Evolutionary conservation across 2,888 invertebrate species (phyloP).

Genomic region (Litoditis marina): DNA sequence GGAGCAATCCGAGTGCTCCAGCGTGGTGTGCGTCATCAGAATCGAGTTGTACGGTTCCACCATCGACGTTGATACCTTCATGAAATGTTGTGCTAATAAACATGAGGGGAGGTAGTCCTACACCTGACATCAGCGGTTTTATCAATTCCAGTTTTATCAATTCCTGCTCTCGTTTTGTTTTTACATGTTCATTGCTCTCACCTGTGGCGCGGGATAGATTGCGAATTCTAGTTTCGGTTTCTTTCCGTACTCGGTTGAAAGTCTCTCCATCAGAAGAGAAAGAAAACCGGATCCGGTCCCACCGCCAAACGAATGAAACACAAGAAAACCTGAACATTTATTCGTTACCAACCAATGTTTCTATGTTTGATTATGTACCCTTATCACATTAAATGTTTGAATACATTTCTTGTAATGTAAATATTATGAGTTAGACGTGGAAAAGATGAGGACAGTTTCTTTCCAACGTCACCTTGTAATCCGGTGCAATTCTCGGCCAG

Average conservation of each 20-base stretch:
- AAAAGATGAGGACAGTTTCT: no score
- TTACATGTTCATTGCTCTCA: slow-evolving; percentile 3
- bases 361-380: no score
- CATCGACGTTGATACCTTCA: slow-evolving; percentile 74
- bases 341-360: no score
- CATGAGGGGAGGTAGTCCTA: no score
- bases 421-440: no score
- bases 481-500: slow-evolving; percentile 76
- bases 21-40: slow-evolving; percentile 86
- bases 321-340: slow-evolving; percentile 82
- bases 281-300: slow-evolving; percentile 84
- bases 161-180: not conserved
- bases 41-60: slow-evolving; percentile 96
- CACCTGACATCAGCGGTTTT: no score
- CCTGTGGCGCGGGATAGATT: slow-evolving; percentile 81
- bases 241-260: slow-evolving; percentile 81
- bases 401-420: no score
- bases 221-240: slow-evolving; percentile 84
- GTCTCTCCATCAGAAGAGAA: slow-evolving; percentile 79
- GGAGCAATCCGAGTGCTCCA: slow-evolving; percentile 89
- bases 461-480: slow-evolving; percentile 28
- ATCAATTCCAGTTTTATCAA: not conserved
- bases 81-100: no score
- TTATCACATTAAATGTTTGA: no score
- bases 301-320: slow-evolving; percentile 85